Conservation (phyloP, 1,140 invertebrate genomes). For the Vollenhovia emeryi region DNA sequence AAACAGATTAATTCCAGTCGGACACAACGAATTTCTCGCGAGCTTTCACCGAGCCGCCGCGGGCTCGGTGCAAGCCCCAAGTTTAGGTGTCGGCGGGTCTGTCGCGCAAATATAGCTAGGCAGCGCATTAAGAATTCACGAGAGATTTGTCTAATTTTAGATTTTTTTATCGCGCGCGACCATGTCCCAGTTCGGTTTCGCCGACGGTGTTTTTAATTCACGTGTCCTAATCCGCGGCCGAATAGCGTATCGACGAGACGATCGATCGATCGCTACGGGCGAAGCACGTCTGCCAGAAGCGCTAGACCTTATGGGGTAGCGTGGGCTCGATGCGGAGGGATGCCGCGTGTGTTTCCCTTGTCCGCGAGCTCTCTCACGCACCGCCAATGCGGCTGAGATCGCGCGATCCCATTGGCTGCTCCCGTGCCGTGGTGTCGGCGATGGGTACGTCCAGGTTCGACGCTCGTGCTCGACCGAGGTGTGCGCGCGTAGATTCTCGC, state of each 20-base stretch:
- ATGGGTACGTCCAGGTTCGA: slow-evolving; percentile 75
- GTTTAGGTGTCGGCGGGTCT: neutral
- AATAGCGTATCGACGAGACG: neutral
- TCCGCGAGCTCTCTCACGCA: slow-evolving; percentile 74
- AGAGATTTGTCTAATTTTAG: neutral
- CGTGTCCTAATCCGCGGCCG: neutral
- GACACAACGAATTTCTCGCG: neutral
- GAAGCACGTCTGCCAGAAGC: neutral
- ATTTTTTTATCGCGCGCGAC: neutral
- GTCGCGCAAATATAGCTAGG: neutral
- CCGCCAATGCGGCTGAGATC: slow-evolving; percentile 76
- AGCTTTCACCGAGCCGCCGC: too few species aligned
- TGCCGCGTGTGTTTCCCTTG: slow-evolving; percentile 68
- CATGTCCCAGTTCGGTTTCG: neutral
- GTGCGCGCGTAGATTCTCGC: slow-evolving; percentile 57
- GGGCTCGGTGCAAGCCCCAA: neutral
- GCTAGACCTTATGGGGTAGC: slow-evolving; percentile 28
- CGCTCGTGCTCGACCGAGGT: slow-evolving; percentile 65
- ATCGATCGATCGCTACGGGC: slow-evolving; percentile 23
- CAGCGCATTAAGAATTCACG: slow-evolving; percentile 3
- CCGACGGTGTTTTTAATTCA: neutral
- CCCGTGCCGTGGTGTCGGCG: slow-evolving; percentile 74
- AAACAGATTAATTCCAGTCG: neutral
- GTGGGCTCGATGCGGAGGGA: slow-evolving; percentile 42
- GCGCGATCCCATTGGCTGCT: slow-evolving; percentile 74